Base-by-base conservation (phyloP, 2,797 vertebrate genomes). In the Peromyscus attwateri region DNA sequence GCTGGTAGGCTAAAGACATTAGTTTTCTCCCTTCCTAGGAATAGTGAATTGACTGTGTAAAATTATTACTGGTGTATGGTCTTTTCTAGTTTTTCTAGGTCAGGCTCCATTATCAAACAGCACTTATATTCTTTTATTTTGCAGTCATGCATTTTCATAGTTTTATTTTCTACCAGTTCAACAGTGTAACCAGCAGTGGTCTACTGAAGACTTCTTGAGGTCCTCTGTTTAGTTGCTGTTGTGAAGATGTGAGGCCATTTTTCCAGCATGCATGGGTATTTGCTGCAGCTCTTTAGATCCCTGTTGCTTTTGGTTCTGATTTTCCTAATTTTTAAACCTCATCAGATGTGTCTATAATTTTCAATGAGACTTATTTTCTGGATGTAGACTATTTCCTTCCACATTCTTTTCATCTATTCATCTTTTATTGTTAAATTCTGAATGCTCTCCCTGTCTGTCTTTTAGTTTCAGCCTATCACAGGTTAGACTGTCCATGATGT, bases 371-470 rank as follows among this genome's bases (percentile, higher is more conserved):
- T 90, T 66, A 70, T 84, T 92, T 21, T 87, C 13, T 83, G 57
- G 7, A 29, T 77, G n/a, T 27, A 6, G 70, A 6, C 29, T 57
- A 87, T 77, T 96, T 83, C 49, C 5, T 92, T 68, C 11, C 23
- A 73, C 4, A 62, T 73, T 84, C 93, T 5, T 71, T 92, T 95
- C 4, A 49, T 89, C 34, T 55, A 7, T 87, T 93, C 77, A 87
- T 90, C 8, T 95, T 94, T 97, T 43, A 31, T 94, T 96, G 17
- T 31, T 55, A 27, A 95, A 87, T 84, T 79, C 46, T 79, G 46
- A 87, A 55, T 55, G 60, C 7, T 31, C 27, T 79, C 11, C 87
- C 57, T 12, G 2, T 89, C 52, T 94, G 11, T 68, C 8, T 31
- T 83, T 93, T 21, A 80, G 21, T 68, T n/a, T 91, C 89, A 75